These are phyloP conservation scores for Endomychus coccineus DNA, from an alignment of 2,888 invertebrate species.

Conservation along the genomic window DNA sequence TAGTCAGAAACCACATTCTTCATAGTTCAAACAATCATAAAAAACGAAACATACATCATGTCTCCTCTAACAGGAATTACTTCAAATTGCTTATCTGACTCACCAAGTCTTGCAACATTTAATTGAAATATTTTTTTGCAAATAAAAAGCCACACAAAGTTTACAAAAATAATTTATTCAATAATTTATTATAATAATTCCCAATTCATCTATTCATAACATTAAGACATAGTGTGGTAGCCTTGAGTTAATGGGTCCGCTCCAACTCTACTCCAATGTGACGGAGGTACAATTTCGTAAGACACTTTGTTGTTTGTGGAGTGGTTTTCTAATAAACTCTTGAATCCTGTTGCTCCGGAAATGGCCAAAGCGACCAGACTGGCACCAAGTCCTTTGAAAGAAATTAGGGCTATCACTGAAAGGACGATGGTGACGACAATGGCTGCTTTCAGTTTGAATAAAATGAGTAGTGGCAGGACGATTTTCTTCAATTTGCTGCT, in stretches of 20 bases:
- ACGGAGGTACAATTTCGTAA: conserved; percentile 38
- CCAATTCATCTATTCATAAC: too few species aligned
- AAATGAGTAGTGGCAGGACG: conserved; percentile 54
- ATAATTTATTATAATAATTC: background rate
- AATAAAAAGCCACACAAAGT: too few species aligned
- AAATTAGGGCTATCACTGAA: conserved; percentile 53
- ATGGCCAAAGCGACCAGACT: conserved; percentile 55
- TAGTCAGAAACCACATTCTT: too few species aligned
- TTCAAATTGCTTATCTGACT: too few species aligned
- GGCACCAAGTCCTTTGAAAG: conserved; percentile 58
- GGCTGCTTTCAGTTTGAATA: conserved; percentile 55
- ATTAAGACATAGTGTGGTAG: too few species aligned
- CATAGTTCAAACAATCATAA: too few species aligned
- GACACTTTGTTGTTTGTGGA: conserved; percentile 31
- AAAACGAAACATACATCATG: too few species aligned
- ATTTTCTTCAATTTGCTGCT: conserved; percentile 55
- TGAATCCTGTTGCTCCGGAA: conserved; percentile 45
- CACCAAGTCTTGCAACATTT: too few species aligned
- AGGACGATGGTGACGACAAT: conserved; percentile 55
- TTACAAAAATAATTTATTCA: conserved; percentile 1
- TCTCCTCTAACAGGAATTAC: too few species aligned
- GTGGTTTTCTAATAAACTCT: conserved; percentile 34
- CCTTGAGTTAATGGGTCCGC: conserved; percentile 23
- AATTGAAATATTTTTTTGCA: too few species aligned
- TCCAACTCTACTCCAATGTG: conserved; percentile 35